These are phyloP conservation scores for Pipistrellus pipistrellus DNA, from an alignment of 2,797 vertebrate species.

Conservation along the genomic window DNA sequence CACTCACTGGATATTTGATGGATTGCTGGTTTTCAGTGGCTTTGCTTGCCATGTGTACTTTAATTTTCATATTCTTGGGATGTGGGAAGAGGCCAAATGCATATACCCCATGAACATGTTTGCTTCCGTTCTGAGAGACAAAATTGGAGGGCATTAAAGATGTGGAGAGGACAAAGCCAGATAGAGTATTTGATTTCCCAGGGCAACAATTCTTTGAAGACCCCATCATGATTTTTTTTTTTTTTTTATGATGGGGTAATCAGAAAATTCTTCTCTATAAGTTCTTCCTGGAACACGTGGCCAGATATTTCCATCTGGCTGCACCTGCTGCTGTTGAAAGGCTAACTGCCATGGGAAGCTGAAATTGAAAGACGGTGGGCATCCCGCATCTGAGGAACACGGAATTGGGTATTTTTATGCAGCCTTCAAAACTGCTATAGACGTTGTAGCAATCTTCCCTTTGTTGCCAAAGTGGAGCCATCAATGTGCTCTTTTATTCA, in stretches of 20 bases:
- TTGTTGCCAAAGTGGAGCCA: background rate
- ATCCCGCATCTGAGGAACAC: background rate
- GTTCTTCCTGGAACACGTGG: background rate
- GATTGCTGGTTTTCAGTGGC: background rate
- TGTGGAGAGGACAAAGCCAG: background rate
- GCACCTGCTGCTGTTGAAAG: conserved; percentile 34
- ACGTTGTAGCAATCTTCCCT: conserved; percentile 23
- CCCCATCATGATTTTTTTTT: background rate
- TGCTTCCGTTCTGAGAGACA: background rate
- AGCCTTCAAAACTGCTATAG: conserved; percentile 7
- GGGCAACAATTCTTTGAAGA: background rate
- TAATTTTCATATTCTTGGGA: background rate
- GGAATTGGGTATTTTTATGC: background rate
- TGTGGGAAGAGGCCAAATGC: background rate
- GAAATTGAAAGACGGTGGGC: background rate
- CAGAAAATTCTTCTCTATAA: conserved; percentile 32
- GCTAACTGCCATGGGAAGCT: background rate
- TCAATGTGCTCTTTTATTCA: conserved; percentile 37
- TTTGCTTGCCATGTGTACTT: background rate
- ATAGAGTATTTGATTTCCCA: conserved; percentile 41
- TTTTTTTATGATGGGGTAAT: background rate
- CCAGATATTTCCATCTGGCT: conserved; percentile 30
- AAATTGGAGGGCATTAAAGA: background rate
- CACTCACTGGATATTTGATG: background rate
- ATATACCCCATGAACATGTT: background rate